These are phyloP conservation scores for Yponomeuta plumbellus DNA, from an alignment of 2,888 invertebrate genomes.

Conservation along the genomic window DNA sequence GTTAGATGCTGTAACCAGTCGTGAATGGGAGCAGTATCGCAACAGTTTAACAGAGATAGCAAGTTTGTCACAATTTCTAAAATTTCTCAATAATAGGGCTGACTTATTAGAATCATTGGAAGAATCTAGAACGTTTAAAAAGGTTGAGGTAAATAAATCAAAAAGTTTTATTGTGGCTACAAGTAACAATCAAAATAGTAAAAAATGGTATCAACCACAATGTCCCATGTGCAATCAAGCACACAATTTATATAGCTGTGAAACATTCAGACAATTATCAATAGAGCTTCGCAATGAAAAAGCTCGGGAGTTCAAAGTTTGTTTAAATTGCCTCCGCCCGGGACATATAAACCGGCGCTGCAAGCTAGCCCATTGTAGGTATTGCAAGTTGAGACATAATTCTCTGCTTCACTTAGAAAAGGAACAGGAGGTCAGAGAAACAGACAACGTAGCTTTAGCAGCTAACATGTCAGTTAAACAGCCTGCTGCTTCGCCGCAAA, in stretches of 20 bases:
- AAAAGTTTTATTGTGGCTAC: background rate
- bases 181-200: background rate
- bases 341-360: background rate
- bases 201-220: background rate
- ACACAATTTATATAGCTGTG: constrained; percentile 19
- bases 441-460: constrained; percentile 16
- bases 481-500: constrained; percentile 13
- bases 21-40: constrained; percentile 17
- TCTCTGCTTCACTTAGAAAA: constrained; percentile 24
- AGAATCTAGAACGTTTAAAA: background rate
- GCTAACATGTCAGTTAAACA: constrained; percentile 11
- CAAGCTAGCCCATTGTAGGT: background rate
- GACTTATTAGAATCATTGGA: constrained; percentile 4
- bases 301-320: constrained; percentile 17
- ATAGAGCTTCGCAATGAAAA: constrained; percentile 13
- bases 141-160: background rate
- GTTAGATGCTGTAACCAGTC: constrained; percentile 17
- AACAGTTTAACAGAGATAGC: constrained; percentile 11
- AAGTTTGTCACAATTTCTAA: constrained; percentile 8
- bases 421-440: background rate
- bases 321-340: constrained; percentile 20
- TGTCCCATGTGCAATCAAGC: constrained; percentile 16
- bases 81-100: constrained; percentile 10
- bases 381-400: constrained; percentile 21
- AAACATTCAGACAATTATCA: constrained; percentile 15